phyloP scores from a whole-genome alignment of 1,140 invertebrate genomes.

The Pogonomyrmex californicus region DNA sequence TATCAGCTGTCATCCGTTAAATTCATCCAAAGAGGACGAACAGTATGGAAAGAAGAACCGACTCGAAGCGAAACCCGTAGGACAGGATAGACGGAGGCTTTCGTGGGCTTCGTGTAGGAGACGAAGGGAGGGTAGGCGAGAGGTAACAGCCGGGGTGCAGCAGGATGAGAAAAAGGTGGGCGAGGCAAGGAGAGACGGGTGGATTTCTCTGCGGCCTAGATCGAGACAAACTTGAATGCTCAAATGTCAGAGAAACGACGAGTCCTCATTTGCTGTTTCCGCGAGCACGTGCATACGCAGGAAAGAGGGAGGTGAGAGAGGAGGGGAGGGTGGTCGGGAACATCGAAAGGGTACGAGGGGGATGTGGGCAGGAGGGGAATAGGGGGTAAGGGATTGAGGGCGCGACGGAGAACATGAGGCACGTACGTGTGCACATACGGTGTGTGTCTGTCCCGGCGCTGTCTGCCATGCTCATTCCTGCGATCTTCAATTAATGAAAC shows the following conservation, averaged over 20 bases:
- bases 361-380: constrained; percentile 52
- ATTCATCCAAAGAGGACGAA: constrained; percentile 79
- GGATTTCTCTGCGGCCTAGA: constrained; percentile 82
- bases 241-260: constrained; percentile 84
- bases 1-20: constrained; percentile 82
- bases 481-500: constrained; percentile 88
- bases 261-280: constrained; percentile 85
- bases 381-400: constrained; percentile 62
- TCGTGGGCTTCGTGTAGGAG: constrained; percentile 43
- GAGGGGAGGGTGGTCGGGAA: constrained; percentile 15
- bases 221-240: constrained; percentile 85
- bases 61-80: constrained; percentile 69
- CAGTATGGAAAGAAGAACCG: constrained; percentile 77
- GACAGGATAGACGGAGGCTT: constrained; percentile 67
- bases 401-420: constrained; percentile 60
- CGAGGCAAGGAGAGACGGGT: constrained; percentile 41
- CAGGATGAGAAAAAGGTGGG: constrained; percentile 8
- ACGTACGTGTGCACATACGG: constrained; percentile 66
- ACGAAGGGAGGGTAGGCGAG: not conserved
- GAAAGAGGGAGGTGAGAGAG: constrained; percentile 15
- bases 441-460: constrained; percentile 81
- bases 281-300: constrained; percentile 78
- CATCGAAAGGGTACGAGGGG: constrained; percentile 14
- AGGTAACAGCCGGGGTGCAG: constrained; percentile 32
- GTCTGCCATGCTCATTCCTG: constrained; percentile 86